Conservation (phyloP, 2,797 vertebrate genomes). For the Emys orbicularis region DNA sequence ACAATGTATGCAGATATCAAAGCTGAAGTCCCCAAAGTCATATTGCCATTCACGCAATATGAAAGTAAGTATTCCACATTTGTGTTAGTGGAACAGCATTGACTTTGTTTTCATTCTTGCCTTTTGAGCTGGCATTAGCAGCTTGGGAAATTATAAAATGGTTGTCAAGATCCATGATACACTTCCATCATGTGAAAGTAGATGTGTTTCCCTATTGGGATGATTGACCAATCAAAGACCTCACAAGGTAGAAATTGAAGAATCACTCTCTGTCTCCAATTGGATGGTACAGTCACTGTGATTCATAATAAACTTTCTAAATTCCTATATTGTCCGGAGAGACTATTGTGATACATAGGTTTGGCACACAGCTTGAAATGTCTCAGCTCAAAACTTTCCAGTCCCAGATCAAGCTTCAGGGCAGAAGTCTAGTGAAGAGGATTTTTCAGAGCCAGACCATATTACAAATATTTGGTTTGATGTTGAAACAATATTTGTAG, state of each 20-base stretch:
- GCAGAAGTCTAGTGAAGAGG: background rate
- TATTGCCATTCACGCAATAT: no score
- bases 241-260: background rate
- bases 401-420: background rate
- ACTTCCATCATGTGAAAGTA: background rate
- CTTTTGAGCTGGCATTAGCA: background rate
- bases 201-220: background rate
- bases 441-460: background rate
- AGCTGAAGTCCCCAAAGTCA: background rate
- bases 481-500: background rate
- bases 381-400: background rate
- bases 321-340: background rate
- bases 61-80: no score
- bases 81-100: background rate
- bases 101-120: background rate
- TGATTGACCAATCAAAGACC: background rate
- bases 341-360: background rate
- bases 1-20: background rate
- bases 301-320: background rate
- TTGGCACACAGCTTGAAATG: background rate
- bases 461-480: background rate
- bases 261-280: background rate
- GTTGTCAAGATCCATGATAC: background rate
- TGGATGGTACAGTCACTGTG: background rate
- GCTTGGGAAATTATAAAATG: background rate